Conservation (phyloP, 2,888 invertebrate species). For the Petrolisthes cinctipes region DNA sequence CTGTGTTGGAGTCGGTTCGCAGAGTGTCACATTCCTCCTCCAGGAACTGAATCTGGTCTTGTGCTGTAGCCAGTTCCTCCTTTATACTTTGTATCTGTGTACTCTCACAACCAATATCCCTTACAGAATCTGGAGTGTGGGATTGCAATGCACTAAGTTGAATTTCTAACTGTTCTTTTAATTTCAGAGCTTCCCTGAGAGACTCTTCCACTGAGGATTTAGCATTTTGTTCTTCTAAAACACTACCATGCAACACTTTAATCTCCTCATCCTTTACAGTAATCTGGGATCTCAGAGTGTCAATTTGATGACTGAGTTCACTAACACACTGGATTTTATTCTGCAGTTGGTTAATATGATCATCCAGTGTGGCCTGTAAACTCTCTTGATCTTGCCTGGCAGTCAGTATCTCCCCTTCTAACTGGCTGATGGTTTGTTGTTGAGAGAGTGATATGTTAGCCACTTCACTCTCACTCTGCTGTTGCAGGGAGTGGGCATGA, state of each 20-base stretch:
- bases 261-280: conserved; percentile 49
- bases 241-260: conserved; percentile 16
- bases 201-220: conserved; percentile 13
- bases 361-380: conserved; percentile 33
- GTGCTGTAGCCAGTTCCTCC: conserved; percentile 69
- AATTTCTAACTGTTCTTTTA: conserved; percentile 14
- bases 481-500: conserved; percentile 62
- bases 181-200: conserved; percentile 6
- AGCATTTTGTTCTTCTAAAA: conserved; percentile 30
- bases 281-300: conserved; percentile 23
- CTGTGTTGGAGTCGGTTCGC: conserved; percentile 72
- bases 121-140: background rate
- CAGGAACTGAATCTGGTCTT: conserved; percentile 66
- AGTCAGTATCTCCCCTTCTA: conserved; percentile 36
- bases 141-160: background rate
- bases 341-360: background rate
- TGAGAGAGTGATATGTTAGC: conserved; percentile 66
- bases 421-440: conserved; percentile 37
- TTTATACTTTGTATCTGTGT: conserved; percentile 27
- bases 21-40: conserved; percentile 68
- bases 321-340: background rate
- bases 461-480: conserved; percentile 67
- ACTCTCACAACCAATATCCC: background rate
- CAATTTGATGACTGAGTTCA: conserved; percentile 31
- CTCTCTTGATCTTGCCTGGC: conserved; percentile 22